Percentiles rank a stretch among this genome's conserved stretches.
Conservation (phyloP, 2,797 vertebrate species). For the Lates japonicus region DNA sequence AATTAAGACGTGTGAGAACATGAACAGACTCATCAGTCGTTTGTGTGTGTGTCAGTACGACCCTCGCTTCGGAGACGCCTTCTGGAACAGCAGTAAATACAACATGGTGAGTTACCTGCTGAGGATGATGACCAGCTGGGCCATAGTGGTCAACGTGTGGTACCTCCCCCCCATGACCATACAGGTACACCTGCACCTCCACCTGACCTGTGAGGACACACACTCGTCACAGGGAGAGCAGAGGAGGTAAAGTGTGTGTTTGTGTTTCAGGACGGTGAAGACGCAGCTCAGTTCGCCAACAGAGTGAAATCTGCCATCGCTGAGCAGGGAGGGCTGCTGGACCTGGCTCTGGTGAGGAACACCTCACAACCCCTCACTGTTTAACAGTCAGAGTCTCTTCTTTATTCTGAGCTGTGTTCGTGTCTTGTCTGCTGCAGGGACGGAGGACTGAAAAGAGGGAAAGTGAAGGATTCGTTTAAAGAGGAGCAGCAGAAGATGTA, state of each 20-base stretch:
- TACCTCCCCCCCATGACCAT: slow-evolving; percentile 94
- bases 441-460: slow-evolving; percentile 92
- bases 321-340: slow-evolving; percentile 91
- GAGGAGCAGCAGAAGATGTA: slow-evolving; percentile 97
- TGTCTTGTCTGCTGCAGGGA: slow-evolving; percentile 85
- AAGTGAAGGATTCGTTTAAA: slow-evolving; percentile 92
- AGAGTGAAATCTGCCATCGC: slow-evolving; percentile 96
- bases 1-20: too few species aligned
- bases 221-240: too few species aligned
- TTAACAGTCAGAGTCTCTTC: too few species aligned
- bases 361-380: too few species aligned
- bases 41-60: slow-evolving; percentile 88
- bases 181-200: slow-evolving; percentile 77
- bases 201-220: too few species aligned
- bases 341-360: slow-evolving; percentile 92
- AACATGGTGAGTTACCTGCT: slow-evolving; percentile 95
- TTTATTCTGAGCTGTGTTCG: too few species aligned
- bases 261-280: slow-evolving; percentile 89
- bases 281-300: slow-evolving; percentile 94
- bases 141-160: slow-evolving; percentile 96
- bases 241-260: too few species aligned
- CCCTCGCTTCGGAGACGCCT: slow-evolving; percentile 95
- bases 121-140: slow-evolving; percentile 97
- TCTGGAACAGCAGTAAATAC: slow-evolving; percentile 97
- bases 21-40: too few species aligned